Evolutionary conservation across 2,888 invertebrate species (phyloP), one percentile per base, ranked within the genome.

Genomic region (Erynnis tages): DNA sequence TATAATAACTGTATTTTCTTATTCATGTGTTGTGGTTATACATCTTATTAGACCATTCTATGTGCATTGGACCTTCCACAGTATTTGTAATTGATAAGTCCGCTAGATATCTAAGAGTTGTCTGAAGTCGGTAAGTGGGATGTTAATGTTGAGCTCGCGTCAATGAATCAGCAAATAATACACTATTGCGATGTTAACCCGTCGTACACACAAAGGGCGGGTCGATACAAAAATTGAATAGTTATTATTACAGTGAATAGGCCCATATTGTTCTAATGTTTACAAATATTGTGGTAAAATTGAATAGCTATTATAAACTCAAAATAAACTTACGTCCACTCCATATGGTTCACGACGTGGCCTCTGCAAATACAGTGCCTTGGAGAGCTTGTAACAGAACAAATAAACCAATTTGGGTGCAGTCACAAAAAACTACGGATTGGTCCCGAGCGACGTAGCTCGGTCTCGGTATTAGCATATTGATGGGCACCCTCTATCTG

Each of bases 341-440:
- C 76, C 78, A 77, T 70, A 74, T 75, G 79, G 69, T 66, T 62
- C 63, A 62, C 64, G 65, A 67, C 69, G 59, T 73, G 66, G 72
- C 71, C 75, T 74, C 74, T 70, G 73, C 83, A 82, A 82, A 86
- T 79, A 84, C 79, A 81, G 78, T 75, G 68, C 65, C 72, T 73
- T 75, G 71, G 76, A 76, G 76, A 81, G 74, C 71, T 80, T 66
- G 77, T 74, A 84, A 85, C 81, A 82, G 84, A 84, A 84, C 79
- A 89, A 88, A 88, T 85, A 88, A 84, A 86, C 85, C 82, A 82
- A 87, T 84, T 74, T 82, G 76, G 79, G 76, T 53, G 61, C 66
- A 67, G 65, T 57, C 74, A 81, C 79, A 88, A 88, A 87, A 76
- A 59, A 46, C 59, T 56, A 62, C 63, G 66, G 70, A 73, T 67